Evolutionary conservation across 2,888 invertebrate species (phyloP), one percentile per base, ranked within the genome.

Genomic region (Chrysolina haemoptera): DNA sequence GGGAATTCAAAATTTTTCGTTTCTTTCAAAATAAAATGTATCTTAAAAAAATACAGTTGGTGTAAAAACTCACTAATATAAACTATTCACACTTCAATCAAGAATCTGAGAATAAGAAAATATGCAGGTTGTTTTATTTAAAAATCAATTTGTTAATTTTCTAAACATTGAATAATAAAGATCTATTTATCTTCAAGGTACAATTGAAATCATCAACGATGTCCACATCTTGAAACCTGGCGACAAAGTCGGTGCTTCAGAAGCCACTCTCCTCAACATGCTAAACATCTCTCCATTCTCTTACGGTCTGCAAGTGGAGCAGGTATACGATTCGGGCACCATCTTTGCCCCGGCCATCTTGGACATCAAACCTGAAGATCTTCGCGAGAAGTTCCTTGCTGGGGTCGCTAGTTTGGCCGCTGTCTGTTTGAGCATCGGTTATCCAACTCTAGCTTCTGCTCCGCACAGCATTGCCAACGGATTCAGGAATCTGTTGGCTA

Each of bases 201-300:
- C 98, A 81, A 99, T 99, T 94, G 99, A 99, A 97, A 99, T 99
- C 90, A 96, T 99, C 91, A 96, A 96, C 81, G 96, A 96, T 89
- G 96, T 96, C 70, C 95, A 96, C 88, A 96, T 96, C 87, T 89
- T 96, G 88, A 96, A 96, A 89, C 96, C 95, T 27, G 98, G 98
- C 63, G 99, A 99, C 88, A 98, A 96, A 90, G 99, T 99, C 76
- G 99, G 99, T 85, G 98, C 98, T 86, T 98, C 98, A 59, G 99
- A 99, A 91, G 98, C 99, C 53, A 98, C 99, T 14, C 94, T 99
- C 74, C 91, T 99, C 82, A 99, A 99, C 92, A 99, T 99, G 99
- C 93, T 99, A 91, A 98, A 98, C 92, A 98, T 99, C 89, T 98
- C 98, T 88, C 99, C 99, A 67, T 99, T 99, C 91, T 97, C 98